A percentile compares a stretch with the other conserved stretches of the same genome.
Conservation (phyloP, 2,113 vertebrate genomes). For the Sminthopsis crassicaudata region DNA sequence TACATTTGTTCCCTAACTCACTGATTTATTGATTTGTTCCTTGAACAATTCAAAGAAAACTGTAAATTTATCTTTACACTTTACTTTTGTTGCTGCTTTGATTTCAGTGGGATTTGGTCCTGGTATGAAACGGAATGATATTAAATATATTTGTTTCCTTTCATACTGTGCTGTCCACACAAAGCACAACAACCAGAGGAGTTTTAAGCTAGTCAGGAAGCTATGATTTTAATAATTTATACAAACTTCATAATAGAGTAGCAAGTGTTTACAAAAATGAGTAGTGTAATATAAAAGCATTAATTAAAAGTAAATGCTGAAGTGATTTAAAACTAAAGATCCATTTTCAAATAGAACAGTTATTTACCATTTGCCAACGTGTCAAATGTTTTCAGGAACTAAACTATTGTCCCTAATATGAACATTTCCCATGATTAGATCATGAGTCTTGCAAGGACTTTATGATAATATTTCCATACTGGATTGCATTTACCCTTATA, state of each 20-base stretch:
- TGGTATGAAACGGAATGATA: not conserved
- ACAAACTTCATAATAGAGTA: constrained; percentile 78
- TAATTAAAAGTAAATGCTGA: constrained; percentile 74
- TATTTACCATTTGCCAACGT: constrained; percentile 23
- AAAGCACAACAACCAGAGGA: constrained; percentile 43
- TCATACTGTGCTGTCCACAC: constrained; percentile 58
- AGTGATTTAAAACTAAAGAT: constrained; percentile 60
- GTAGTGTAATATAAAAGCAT: constrained; percentile 59
- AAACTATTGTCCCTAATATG: not conserved
- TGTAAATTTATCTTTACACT: constrained; percentile 53
- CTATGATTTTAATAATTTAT: constrained; percentile 81
- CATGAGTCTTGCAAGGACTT: not conserved
- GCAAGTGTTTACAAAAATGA: constrained; percentile 79
- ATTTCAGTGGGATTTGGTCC: constrained; percentile 56
- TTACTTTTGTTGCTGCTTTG: constrained; percentile 57
- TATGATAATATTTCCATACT: not conserved
- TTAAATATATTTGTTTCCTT: not conserved
- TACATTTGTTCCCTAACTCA: constrained; percentile 67
- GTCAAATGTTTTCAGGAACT: not conserved
- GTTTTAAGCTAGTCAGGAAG: constrained; percentile 75
- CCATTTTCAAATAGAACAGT: constrained; percentile 59
- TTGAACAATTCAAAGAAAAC: constrained; percentile 72
- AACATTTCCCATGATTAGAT: not conserved
- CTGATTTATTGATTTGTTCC: constrained; percentile 76
- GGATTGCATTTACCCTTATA: not conserved